Conservation (phyloP, 2,113 vertebrate genomes). For the Sylvilagus bachmani region DNA sequence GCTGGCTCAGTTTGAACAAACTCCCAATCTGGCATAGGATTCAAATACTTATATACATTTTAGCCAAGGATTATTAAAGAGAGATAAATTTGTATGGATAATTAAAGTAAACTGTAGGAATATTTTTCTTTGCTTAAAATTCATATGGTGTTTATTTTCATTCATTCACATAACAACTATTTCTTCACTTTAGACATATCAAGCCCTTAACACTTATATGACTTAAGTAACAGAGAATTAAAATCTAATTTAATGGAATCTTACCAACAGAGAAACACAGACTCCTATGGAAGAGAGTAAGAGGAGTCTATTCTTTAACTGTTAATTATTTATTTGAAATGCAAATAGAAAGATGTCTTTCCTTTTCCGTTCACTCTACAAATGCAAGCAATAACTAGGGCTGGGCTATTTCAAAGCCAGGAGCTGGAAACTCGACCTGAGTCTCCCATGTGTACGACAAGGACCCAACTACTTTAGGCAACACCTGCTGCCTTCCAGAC, state of each 20-base stretch:
- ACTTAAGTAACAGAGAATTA: not conserved
- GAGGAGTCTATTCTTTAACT: not conserved
- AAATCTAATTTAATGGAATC: not conserved
- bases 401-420: no score
- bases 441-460: no score
- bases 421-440: no score
- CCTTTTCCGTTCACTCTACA: no score
- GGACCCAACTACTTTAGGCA: no score
- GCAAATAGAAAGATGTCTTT: no score
- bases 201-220: not conserved
- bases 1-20: not conserved
- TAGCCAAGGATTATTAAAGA: not conserved
- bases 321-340: no score
- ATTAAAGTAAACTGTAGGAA: not conserved
- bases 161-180: not conserved
- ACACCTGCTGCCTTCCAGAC: no score
- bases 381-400: no score
- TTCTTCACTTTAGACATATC: not conserved
- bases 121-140: not conserved
- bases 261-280: not conserved
- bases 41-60: slow-evolving; percentile 4
- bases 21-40: not conserved
- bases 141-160: not conserved
- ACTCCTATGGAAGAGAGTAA: not conserved
- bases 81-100: not conserved